Conservation (phyloP, 2,888 invertebrate genomes). For the Carpatolechia fugitivella region DNA sequence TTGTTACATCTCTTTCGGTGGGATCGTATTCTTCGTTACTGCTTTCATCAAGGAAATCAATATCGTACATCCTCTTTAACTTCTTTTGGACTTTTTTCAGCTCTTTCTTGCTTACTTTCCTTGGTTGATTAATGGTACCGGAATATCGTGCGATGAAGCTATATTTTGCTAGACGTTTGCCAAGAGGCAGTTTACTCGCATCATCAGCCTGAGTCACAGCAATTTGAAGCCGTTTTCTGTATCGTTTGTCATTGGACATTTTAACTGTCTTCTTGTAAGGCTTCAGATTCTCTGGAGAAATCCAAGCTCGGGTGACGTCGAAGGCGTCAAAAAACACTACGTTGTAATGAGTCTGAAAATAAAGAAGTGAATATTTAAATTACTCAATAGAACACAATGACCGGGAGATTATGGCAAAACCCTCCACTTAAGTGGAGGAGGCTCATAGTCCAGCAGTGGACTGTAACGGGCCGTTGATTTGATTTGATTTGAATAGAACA, state of each 20-base stretch:
- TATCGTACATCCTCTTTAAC: conserved; percentile 49
- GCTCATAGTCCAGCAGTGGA: too few species aligned
- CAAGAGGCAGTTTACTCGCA: conserved; percentile 50
- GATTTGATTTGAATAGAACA: too few species aligned
- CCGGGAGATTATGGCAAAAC: too few species aligned
- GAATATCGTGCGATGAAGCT: conserved; percentile 69
- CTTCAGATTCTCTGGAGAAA: conserved; percentile 52
- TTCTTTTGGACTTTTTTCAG: conserved; percentile 44
- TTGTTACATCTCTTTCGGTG: not conserved
- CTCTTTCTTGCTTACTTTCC: conserved; percentile 46
- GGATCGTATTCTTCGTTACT: conserved; percentile 31
- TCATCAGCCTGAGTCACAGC: conserved; percentile 62
- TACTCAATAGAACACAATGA: not conserved
- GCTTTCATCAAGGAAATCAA: conserved; percentile 47
- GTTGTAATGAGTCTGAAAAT: conserved; percentile 75
- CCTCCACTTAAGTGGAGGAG: too few species aligned
- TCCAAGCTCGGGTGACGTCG: conserved; percentile 69
- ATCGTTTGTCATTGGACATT: conserved; percentile 29
- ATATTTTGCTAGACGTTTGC: conserved; percentile 56
- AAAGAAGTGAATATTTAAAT: conserved; percentile 29
- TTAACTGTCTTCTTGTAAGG: conserved; percentile 49
- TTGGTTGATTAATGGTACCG: conserved; percentile 55
- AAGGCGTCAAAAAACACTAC: conserved; percentile 74
- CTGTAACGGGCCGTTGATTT: too few species aligned
- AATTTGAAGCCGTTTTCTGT: conserved; percentile 46